Base-by-base conservation (phyloP, 1,140 invertebrate species). In the Trachelipus rathkii region DNA sequence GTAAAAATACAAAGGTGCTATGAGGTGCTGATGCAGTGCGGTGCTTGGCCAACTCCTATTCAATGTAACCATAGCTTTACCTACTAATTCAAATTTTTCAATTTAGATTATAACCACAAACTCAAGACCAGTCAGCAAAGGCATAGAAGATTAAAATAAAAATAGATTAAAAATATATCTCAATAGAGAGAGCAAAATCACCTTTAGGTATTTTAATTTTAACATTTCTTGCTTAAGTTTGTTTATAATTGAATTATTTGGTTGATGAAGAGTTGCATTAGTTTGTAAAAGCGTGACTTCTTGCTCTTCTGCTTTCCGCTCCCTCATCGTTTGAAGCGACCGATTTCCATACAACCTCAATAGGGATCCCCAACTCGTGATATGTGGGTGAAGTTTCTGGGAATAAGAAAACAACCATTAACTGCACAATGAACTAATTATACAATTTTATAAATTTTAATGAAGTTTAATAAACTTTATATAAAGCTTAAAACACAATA, bases 271-370 rank as follows among this genome's bases (percentile, higher is more conserved):
- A 4, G 92, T 91, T 5, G 94, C 93, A 84, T 95, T 93, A 82
- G 92, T 93, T 85, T 96, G 94, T 10, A 97, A 86, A 60, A 94
- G 88, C 0, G 94, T 97, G 50, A 97, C 96, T 87, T 96, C 92
- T 85, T 97, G 93, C 84, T 97, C 95, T 82, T 96, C 91, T 82
- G 93, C 89, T 87, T 97, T 98, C 85, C 95, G 96, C 83, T 97
- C 95, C 84, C 95, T 95, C 79, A 95, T 92, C 76, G 91, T 93
- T 84, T 95, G 96, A 7, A 96, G 92, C 8, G 95, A 96, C 43
- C 92, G 89, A 81, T 94, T 95, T 66, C 95, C 95, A 85, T 99
- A 99, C 23, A 99, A 87, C 10, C 95, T 88, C 9, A 99, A 85
- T 43, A 99, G 87, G 0, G 95, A 96, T 53, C 96, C 96, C 95